A percentile compares a stretch with the other conserved stretches of the same genome.
phyloP scores from a whole-genome alignment of 2,888 invertebrate species.

The Orthonychiurus folsomi region DNA sequence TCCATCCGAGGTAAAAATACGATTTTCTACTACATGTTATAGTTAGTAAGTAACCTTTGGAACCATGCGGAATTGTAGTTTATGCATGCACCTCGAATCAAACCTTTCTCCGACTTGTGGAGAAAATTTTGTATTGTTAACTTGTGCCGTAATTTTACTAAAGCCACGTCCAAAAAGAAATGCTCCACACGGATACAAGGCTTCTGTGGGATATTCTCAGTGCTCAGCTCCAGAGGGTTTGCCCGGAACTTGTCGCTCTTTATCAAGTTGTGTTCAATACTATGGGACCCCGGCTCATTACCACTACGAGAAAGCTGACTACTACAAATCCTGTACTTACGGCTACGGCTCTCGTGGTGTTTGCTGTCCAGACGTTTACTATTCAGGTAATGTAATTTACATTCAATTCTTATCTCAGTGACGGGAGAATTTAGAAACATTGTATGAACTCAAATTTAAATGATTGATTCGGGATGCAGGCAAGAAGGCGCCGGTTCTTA shows the following conservation, averaged over 20 bases:
- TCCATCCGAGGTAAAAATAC: not conserved
- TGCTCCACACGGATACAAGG: not conserved
- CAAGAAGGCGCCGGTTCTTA: constrained; percentile 21
- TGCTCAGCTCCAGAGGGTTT: constrained; percentile 36
- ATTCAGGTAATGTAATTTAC: constrained; percentile 21
- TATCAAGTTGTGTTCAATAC: constrained; percentile 33
- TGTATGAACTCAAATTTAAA: too few relatives aligned
- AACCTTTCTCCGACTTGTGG: not conserved
- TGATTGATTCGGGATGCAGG: too few relatives aligned
- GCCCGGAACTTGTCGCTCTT: constrained; percentile 34
- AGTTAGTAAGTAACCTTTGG: not conserved
- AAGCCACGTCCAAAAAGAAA: constrained; percentile 5
- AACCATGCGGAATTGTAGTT: too few relatives aligned
- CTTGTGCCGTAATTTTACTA: not conserved
- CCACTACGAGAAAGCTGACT: constrained; percentile 25
- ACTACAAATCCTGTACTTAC: constrained; percentile 35
- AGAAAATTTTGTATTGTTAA: not conserved
- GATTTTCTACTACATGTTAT: not conserved
- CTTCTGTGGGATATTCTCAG: constrained; percentile 18
- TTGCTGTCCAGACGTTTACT: constrained; percentile 36
- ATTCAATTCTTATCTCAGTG: too few relatives aligned
- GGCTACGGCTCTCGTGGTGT: constrained; percentile 37
- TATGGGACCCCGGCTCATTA: constrained; percentile 34
- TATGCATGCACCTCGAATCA: not conserved
- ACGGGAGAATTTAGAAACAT: too few relatives aligned